Evolutionary conservation across 2,113 vertebrate genomes (phyloP), one percentile per base, ranked within the genome.

Genomic region (Opisthocomus hoazin): DNA sequence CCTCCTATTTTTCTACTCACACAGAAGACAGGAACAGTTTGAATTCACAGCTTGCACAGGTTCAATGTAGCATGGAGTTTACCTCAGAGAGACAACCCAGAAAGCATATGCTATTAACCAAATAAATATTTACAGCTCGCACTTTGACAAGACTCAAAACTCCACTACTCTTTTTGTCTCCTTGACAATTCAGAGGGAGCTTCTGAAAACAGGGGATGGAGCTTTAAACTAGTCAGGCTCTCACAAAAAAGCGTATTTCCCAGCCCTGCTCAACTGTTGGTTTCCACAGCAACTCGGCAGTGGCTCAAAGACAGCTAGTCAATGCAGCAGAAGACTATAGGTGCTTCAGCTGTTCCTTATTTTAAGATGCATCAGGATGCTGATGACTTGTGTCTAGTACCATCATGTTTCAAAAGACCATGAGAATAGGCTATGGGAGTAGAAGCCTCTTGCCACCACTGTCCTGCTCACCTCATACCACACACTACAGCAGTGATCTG

Each of bases 241-340:
- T 58, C 37, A 84, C 45, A 30, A 66, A 94, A 84, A 85, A 83
- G 76, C 41, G 54, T 56, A 4, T 87, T 94, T 93, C 61, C 36
- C 19, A 32, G 63, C 43, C 32, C 32, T 58, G 37, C 64, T 66
- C 30, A 80, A 50, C 56, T n/a, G 16, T 3, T 54, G 75, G 88
- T 95, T 96, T 95, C 95, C 92, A 94, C 22, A 41, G 94, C 92
- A 96, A 97, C 89, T 26, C 48, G 36, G 24, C 12, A 16, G 76
- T 3, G 0, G 75, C 48, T 41, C 58, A 84, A 48, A 83, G 66
- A 29, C 69, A 74, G 50, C 50, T 60, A 54, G 43, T 48, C 75
- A 81, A 56, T 11, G 37, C 63, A 30, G 75, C 15, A 16, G 57
- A 58, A 65, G 27, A 15, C 76, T 86, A 66, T 13, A 87, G 58